phyloP scores from a whole-genome alignment of 2,888 invertebrate species.

The Meta bourneti region DNA sequence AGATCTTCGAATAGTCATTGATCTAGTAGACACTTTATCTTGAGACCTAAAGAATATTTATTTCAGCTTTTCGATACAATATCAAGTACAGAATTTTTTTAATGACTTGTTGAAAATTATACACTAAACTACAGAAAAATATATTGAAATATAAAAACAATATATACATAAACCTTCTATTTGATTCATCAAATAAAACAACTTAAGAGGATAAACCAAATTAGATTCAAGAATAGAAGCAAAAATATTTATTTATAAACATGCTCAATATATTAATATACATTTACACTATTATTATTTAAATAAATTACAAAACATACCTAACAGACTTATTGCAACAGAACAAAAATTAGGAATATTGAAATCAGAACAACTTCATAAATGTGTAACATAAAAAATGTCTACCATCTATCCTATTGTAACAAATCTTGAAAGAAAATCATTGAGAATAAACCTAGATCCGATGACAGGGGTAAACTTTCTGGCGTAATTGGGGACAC shows the following conservation, averaged over 20 bases:
- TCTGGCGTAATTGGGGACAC: constrained; percentile 38
- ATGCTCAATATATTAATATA: too few relatives aligned
- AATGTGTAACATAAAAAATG: too few relatives aligned
- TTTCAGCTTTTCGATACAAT: background rate
- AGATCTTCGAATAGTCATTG: constrained; percentile 37
- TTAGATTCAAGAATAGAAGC: background rate
- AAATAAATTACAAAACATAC: background rate
- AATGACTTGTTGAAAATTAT: too few relatives aligned
- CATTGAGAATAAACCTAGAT: constrained; percentile 18
- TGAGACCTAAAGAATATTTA: constrained; percentile 38
- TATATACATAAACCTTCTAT: too few relatives aligned
- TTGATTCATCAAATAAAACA: background rate
- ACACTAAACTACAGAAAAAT: too few relatives aligned
- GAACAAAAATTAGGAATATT: background rate
- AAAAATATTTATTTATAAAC: too few relatives aligned
- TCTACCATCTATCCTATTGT: too few relatives aligned
- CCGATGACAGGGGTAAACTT: constrained; percentile 47
- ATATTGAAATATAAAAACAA: too few relatives aligned
- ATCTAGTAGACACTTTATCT: constrained; percentile 63
- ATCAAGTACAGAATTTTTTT: too few relatives aligned
- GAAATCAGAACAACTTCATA: background rate
- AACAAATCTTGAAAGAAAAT: too few relatives aligned
- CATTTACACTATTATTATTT: background rate
- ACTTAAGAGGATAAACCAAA: background rate
- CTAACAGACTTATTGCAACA: background rate